These are phyloP conservation scores for Alligator sinensis DNA, from an alignment of 2,113 vertebrate species.

Conservation along the genomic window DNA sequence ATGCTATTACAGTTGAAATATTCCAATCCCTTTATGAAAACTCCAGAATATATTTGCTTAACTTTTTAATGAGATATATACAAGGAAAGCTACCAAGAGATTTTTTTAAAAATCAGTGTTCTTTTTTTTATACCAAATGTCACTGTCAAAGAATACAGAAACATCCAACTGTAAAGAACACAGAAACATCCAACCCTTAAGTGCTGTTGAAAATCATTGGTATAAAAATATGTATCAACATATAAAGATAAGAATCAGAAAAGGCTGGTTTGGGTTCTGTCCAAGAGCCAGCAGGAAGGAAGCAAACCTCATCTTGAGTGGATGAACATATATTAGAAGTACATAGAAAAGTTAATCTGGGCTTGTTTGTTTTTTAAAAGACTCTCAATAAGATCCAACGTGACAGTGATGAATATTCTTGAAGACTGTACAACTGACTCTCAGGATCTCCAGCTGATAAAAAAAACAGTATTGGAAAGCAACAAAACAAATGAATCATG, in stretches of 20 bases:
- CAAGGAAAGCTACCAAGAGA: slow-evolving; percentile 9
- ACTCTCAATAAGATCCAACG: not conserved
- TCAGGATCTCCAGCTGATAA: not conserved
- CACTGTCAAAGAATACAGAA: slow-evolving; percentile 21
- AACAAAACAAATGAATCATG: not conserved
- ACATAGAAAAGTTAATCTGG: not conserved
- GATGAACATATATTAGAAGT: not conserved
- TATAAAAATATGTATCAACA: not conserved
- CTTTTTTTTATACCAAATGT: slow-evolving; percentile 28
- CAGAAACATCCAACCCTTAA: not conserved
- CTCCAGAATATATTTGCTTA: slow-evolving; percentile 2
- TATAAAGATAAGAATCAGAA: not conserved
- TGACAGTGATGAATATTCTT: not conserved
- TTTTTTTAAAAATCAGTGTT: slow-evolving; percentile 35
- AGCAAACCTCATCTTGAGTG: not conserved
- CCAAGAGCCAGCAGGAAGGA: no score
- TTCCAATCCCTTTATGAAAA: not conserved
- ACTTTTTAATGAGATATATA: not conserved
- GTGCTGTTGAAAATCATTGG: not conserved
- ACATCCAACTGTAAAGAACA: not conserved
- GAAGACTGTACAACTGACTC: not conserved
- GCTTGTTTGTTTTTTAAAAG: not conserved
- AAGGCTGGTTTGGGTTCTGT: not conserved
- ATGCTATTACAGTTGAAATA: not conserved
- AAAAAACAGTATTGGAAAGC: not conserved